phyloP scores from a whole-genome alignment of 2,797 vertebrate genomes.

The Meriones psammophilus region DNA sequence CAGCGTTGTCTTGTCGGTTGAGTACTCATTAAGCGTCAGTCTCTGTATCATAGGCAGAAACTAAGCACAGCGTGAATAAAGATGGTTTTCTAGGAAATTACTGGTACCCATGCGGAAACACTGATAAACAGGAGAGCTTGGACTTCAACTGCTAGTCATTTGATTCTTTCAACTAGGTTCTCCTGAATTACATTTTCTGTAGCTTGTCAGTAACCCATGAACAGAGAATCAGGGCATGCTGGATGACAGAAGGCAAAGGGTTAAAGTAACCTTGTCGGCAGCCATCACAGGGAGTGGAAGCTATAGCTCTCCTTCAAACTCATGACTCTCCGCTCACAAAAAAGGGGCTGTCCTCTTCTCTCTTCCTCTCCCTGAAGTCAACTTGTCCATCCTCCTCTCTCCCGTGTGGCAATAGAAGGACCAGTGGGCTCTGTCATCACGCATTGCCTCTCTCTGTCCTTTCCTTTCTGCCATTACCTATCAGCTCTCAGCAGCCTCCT shows the following conservation, averaged over 20 bases:
- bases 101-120: neutral
- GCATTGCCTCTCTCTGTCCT: neutral
- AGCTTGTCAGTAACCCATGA: neutral
- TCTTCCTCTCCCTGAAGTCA: neutral
- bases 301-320: neutral
- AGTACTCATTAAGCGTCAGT: neutral
- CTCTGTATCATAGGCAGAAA: neutral
- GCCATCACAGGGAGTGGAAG: neutral
- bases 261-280: too few relatives aligned
- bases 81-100: neutral
- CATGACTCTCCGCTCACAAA: too few relatives aligned
- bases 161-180: neutral
- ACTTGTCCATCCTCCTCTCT: neutral
- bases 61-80: neutral
- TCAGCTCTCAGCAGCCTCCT: conserved; percentile 71
- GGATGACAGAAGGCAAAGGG: neutral
- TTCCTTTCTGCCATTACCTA: conserved; percentile 25
- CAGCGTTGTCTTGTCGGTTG: neutral
- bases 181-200: neutral
- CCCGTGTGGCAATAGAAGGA: neutral
- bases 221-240: neutral
- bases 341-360: neutral
- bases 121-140: neutral
- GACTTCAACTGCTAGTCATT: neutral
- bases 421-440: neutral